Conservation (phyloP, 2,888 invertebrate species). For the Andricus quercusramuli region DNA sequence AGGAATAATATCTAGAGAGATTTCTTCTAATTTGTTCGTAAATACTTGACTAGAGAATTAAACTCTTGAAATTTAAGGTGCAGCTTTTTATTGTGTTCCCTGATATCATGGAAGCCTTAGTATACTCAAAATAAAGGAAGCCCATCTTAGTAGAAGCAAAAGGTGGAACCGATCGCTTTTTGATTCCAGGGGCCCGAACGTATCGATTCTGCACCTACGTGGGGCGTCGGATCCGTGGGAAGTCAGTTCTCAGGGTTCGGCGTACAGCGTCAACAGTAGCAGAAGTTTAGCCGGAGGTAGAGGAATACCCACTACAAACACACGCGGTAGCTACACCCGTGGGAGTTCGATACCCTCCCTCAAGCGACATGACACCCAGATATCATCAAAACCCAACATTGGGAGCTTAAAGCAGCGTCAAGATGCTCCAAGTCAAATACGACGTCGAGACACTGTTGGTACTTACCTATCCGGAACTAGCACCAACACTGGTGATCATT, state of each 20-base stretch:
- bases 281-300: conserved; percentile 69
- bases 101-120: not conserved
- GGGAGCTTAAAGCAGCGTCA: conserved; percentile 64
- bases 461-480: conserved; percentile 76
- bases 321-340: conserved; percentile 67
- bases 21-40: not conserved
- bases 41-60: not conserved
- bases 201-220: conserved; percentile 81
- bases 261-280: conserved; percentile 67
- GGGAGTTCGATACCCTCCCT: conserved; percentile 69
- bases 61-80: not conserved
- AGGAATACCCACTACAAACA: conserved; percentile 59
- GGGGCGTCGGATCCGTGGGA: conserved; percentile 82
- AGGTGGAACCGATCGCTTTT: conserved; percentile 15
- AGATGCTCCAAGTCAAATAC: conserved; percentile 66
- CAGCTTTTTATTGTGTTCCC: not conserved
- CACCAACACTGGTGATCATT: conserved; percentile 78
- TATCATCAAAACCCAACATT: conserved; percentile 60
- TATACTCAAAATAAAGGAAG: not conserved
- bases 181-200: conserved; percentile 80
- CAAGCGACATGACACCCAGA: conserved; percentile 68
- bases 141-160: not conserved
- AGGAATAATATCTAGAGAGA: not conserved
- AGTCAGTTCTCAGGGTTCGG: conserved; percentile 74
- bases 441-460: conserved; percentile 69